Evolutionary conservation across 2,888 invertebrate species (phyloP).

Genomic region (Lithosia quadra): DNA sequence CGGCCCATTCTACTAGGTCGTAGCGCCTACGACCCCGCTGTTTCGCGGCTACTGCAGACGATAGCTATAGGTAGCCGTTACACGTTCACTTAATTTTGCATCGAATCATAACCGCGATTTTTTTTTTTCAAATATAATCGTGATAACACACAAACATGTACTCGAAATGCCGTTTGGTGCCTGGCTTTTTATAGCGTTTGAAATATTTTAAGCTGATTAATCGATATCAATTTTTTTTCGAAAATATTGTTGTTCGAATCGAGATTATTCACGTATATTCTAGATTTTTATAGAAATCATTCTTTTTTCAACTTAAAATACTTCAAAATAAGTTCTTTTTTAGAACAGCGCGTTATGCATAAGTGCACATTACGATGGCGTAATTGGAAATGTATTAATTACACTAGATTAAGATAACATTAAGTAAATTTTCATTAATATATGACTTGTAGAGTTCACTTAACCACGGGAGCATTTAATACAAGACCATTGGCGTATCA

Average conservation of each 20-base stretch:
- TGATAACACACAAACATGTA: slow-evolving; percentile 38
- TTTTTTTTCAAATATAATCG: slow-evolving; percentile 40
- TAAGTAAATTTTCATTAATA: slow-evolving; percentile 64
- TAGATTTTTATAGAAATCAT: slow-evolving; percentile 11
- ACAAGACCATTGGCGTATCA: slow-evolving; percentile 55
- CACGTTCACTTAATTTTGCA: slow-evolving; percentile 57
- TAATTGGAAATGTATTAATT: slow-evolving; percentile 44
- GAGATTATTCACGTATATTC: slow-evolving; percentile 25
- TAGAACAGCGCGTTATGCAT: slow-evolving; percentile 37
- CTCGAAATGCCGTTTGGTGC: slow-evolving; percentile 70
- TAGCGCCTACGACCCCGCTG: slow-evolving; percentile 9
- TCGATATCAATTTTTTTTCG: slow-evolving; percentile 30
- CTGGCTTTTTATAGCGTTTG: slow-evolving; percentile 69
- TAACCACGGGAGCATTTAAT: slow-evolving; percentile 69
- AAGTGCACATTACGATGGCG: slow-evolving; percentile 34
- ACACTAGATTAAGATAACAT: slow-evolving; percentile 61
- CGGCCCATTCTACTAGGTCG: slow-evolving; percentile 10
- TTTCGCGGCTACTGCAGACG: slow-evolving; percentile 26
- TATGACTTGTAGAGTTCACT: slow-evolving; percentile 60
- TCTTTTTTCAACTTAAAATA: slow-evolving; percentile 49
- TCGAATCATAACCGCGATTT: slow-evolving; percentile 53
- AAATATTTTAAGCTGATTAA: slow-evolving; percentile 67
- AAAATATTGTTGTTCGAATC: slow-evolving; percentile 27
- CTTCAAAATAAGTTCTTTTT: slow-evolving; percentile 41
- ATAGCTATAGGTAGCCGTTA: slow-evolving; percentile 46